phyloP scores from a whole-genome alignment of 2,113 vertebrate genomes.

The Crotalus tigris region DNA sequence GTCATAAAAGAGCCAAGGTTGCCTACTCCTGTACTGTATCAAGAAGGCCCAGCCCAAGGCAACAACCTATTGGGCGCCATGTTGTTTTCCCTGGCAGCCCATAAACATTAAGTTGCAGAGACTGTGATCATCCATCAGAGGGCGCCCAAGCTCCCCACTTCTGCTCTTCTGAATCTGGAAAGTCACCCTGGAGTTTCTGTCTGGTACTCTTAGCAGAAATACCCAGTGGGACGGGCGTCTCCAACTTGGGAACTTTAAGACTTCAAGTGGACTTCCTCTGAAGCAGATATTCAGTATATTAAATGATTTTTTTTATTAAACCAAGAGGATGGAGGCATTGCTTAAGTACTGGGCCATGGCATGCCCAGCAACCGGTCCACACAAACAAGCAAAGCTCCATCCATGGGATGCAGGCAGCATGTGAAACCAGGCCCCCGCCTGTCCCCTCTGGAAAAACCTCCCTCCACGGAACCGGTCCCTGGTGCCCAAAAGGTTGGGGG shows the following conservation, averaged over 20 bases:
- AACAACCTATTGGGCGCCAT: not conserved
- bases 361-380: too few species aligned
- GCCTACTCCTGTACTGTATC: too few species aligned
- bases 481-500: too few species aligned
- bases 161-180: not conserved
- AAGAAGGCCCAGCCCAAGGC: not conserved
- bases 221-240: not conserved
- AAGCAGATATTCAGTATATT: not conserved
- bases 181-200: not conserved
- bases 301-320: not conserved
- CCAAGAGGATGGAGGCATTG: not conserved
- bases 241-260: not conserved
- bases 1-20: too few species aligned
- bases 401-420: too few species aligned
- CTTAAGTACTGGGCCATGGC: not conserved
- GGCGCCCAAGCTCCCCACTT: constrained; percentile 35
- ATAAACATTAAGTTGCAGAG: not conserved
- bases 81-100: not conserved
- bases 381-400: too few species aligned
- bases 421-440: too few species aligned
- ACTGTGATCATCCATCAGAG: constrained; percentile 46
- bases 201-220: not conserved
- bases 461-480: too few species aligned
- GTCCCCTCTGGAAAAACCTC: too few species aligned
- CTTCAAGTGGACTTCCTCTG: not conserved